A percentile compares a stretch with the other conserved stretches of the same genome.
Conservation (phyloP, 2,888 invertebrate species). For the Cephus rjabovi region DNA sequence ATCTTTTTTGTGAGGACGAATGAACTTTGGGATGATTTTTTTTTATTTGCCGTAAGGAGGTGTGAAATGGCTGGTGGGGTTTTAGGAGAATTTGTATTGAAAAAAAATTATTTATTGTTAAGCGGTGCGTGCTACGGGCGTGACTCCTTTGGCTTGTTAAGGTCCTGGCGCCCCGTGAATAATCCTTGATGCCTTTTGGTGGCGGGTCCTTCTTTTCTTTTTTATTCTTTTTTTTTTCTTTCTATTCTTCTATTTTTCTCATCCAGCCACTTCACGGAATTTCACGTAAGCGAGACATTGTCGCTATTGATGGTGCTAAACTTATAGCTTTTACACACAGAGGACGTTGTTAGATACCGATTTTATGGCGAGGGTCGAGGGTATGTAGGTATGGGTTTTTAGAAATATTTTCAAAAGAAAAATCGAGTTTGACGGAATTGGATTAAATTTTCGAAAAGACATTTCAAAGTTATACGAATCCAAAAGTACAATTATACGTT, state of each 20-base stretch:
- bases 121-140: neutral
- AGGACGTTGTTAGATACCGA: neutral
- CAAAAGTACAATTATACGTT: neutral
- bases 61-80: neutral
- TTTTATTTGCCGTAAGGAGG: neutral
- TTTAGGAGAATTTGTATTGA: neutral
- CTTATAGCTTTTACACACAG: neutral
- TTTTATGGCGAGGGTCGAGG: neutral
- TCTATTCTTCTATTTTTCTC: neutral
- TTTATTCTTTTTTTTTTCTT: neutral
- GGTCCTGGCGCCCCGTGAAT: neutral
- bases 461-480: neutral
- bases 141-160: neutral
- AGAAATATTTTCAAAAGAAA: neutral
- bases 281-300: neutral
- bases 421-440: neutral
- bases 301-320: neutral
- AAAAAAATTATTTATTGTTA: neutral
- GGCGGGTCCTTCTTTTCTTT: neutral
- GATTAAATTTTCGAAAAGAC: neutral
- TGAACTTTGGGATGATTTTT: neutral
- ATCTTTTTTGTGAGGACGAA: neutral
- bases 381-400: neutral
- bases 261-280: neutral
- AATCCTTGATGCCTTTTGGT: neutral